Conservation (phyloP, 2,888 invertebrate species). For the Athrips mouffetella region DNA sequence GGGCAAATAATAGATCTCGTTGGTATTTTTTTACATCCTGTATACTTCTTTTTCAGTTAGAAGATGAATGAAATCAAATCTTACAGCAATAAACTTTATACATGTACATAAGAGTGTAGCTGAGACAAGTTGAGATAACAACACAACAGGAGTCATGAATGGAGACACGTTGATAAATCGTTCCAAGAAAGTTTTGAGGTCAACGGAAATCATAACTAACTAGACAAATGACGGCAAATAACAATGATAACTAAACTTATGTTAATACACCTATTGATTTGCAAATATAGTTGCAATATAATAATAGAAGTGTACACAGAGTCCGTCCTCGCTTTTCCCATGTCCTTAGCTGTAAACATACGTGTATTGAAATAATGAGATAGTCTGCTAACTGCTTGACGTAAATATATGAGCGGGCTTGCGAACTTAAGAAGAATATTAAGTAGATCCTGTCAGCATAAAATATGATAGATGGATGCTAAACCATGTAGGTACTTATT, state of each 20-base stretch:
- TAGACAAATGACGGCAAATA: conserved; percentile 33
- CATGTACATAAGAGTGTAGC: too few species aligned
- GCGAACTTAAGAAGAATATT: conserved; percentile 26
- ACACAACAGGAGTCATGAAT: conserved; percentile 8
- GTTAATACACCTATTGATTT: conserved; percentile 40
- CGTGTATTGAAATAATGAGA: conserved; percentile 70
- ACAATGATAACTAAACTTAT: conserved; percentile 37
- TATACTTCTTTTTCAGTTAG: background rate
- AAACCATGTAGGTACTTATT: conserved; percentile 26
- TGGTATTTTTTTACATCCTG: too few species aligned
- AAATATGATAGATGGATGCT: conserved; percentile 20
- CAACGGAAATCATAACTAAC: conserved; percentile 19
- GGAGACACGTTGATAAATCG: conserved; percentile 6
- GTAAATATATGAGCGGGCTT: conserved; percentile 55
- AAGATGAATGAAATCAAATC: background rate
- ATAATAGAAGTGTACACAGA: conserved; percentile 31
- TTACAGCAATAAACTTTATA: too few species aligned
- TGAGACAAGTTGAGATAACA: background rate
- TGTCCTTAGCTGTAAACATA: conserved; percentile 60
- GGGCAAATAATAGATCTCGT: too few species aligned
- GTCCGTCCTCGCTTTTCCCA: conserved; percentile 51
- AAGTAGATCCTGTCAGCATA: conserved; percentile 18
- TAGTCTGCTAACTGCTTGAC: conserved; percentile 59
- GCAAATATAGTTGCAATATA: conserved; percentile 41
- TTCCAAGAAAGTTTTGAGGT: conserved; percentile 18